Conservation (phyloP, 2,113 vertebrate species). For the Oreamnos americanus region DNA sequence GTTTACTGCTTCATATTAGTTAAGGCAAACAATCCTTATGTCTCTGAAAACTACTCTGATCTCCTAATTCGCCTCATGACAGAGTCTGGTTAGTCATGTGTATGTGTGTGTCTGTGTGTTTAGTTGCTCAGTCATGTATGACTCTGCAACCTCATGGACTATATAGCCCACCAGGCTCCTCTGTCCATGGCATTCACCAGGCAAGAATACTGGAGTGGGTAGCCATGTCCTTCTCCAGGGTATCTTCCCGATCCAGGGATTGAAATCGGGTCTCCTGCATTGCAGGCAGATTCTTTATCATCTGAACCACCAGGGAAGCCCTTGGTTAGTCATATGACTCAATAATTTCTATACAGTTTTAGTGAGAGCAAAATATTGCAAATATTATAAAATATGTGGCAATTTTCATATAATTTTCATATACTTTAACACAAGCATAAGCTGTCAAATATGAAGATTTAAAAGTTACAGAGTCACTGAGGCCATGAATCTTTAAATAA, state of each 20-base stretch:
- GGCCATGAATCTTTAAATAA: neutral
- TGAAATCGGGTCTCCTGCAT: fast-evolving
- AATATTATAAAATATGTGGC: neutral
- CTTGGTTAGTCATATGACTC: neutral
- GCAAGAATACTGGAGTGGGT: neutral
- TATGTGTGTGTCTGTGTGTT: neutral
- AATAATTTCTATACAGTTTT: neutral
- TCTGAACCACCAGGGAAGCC: neutral
- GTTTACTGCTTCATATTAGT: neutral
- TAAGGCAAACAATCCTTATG: neutral
- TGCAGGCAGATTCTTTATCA: neutral
- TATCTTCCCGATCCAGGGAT: neutral
- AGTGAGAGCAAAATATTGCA: neutral
- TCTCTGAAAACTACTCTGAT: slow-evolving; percentile 6
- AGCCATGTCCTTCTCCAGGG: neutral
- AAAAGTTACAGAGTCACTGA: neutral
- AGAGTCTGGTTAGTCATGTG: neutral
- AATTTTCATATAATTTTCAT: neutral
- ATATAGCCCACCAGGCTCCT: neutral
- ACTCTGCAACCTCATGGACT: neutral
- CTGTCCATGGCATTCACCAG: neutral
- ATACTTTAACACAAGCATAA: neutral
- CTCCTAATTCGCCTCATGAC: slow-evolving; percentile 6
- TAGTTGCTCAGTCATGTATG: neutral
- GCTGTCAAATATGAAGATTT: neutral